Conservation (phyloP, 2,888 invertebrate species). For the Endotricha flammealis region DNA sequence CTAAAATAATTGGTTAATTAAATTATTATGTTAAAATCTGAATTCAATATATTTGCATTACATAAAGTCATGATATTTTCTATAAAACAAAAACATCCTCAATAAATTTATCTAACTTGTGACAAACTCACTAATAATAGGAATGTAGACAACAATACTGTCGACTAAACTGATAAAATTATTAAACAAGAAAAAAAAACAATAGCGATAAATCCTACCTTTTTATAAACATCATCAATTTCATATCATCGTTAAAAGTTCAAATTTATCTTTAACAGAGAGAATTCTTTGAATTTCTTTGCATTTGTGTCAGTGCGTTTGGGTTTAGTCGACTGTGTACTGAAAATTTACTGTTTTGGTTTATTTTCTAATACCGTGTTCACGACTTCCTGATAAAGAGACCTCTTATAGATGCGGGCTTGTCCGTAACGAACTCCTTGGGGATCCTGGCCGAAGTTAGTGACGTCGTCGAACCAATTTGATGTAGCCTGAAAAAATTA, state of each 20-base stretch:
- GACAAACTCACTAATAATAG: slow-evolving; percentile 1
- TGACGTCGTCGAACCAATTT: slow-evolving; percentile 62
- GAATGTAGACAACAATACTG: slow-evolving; percentile 13
- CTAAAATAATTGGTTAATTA: slow-evolving; percentile 1
- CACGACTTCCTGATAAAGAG: slow-evolving; percentile 54
- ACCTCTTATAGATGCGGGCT: slow-evolving; percentile 68
- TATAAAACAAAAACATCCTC: neutral
- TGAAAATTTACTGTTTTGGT: slow-evolving; percentile 27
- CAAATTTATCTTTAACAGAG: no score
- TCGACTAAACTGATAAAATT: slow-evolving; percentile 9
- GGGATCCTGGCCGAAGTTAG: slow-evolving; percentile 43
- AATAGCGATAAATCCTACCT: no score
- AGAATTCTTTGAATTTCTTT: no score
- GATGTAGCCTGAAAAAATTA: slow-evolving; percentile 49
- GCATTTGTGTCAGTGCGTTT: no score
- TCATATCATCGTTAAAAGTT: no score
- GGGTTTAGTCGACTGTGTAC: slow-evolving; percentile 2
- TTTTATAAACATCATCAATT: no score
- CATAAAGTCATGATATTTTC: neutral
- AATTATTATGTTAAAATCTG: slow-evolving; percentile 4
- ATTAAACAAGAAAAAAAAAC: slow-evolving; percentile 10
- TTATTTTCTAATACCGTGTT: slow-evolving; percentile 44
- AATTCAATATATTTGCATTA: slow-evolving; percentile 9
- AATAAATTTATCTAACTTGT: slow-evolving; percentile 1
- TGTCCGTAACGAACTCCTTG: slow-evolving; percentile 47